Evolutionary conservation across 2,113 vertebrate genomes (phyloP).

Genomic region (Alligator mississippiensis): DNA sequence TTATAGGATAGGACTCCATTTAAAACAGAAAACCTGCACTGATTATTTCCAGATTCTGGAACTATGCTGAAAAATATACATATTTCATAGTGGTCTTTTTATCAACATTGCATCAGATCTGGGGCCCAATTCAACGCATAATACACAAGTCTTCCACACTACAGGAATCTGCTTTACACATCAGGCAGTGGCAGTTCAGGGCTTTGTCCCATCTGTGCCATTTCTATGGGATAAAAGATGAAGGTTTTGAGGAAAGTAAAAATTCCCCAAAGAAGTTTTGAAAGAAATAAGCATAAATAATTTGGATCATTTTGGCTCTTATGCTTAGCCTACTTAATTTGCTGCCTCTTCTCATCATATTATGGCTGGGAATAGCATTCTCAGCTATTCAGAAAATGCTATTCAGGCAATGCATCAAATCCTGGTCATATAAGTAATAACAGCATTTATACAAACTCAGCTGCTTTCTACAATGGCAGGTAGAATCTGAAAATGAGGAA

Average conservation of each 20-base stretch:
- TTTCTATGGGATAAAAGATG: not conserved
- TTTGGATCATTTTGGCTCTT: slow-evolving; percentile 16
- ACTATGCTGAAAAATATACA: not conserved
- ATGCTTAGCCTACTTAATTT: slow-evolving; percentile 31
- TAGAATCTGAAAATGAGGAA: slow-evolving; percentile 2
- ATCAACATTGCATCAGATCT: not conserved
- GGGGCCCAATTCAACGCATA: not conserved
- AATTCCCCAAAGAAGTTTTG: not conserved
- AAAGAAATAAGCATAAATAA: slow-evolving; percentile 23
- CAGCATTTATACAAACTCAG: not conserved
- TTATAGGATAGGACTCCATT: not conserved
- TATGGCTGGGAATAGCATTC: not conserved
- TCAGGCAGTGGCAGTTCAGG: not conserved
- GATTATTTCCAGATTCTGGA: not conserved
- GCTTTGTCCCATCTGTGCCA: not conserved
- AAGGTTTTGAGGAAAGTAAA: slow-evolving; percentile 33
- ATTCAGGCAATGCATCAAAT: slow-evolving; percentile 24
- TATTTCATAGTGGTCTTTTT: not conserved
- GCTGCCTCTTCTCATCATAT: slow-evolving; percentile 6
- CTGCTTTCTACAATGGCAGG: not conserved
- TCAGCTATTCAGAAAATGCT: slow-evolving; percentile 20
- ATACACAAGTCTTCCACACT: not conserved
- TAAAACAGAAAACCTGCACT: not conserved
- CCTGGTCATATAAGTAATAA: slow-evolving; percentile 12
- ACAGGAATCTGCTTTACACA: not conserved